Conservation (phyloP, 2,113 vertebrate genomes). For the Halcyon malimbica region DNA sequence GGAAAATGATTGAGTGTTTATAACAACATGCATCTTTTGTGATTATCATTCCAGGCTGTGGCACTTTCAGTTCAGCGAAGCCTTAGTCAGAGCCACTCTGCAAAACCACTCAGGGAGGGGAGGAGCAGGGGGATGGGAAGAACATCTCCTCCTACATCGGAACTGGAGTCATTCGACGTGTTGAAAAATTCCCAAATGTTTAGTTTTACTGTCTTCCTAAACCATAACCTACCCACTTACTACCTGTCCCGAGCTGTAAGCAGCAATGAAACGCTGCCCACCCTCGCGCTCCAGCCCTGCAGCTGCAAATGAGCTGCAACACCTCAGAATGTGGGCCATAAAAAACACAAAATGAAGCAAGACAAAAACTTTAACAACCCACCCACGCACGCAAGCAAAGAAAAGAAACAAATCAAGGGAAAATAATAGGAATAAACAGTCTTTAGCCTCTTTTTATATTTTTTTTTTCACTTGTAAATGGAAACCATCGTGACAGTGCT, state of each 20-base stretch:
- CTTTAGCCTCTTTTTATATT: background rate
- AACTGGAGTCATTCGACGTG: background rate
- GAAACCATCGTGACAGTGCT: conserved; percentile 12
- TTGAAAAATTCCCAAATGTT: background rate
- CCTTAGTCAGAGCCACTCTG: background rate
- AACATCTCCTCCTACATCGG: background rate
- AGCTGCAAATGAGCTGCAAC: background rate
- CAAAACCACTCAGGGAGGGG: background rate
- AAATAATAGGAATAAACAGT: conserved; percentile 30
- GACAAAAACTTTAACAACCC: background rate
- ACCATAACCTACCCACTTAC: background rate
- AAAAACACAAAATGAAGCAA: conserved; percentile 6
- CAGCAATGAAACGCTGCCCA: background rate
- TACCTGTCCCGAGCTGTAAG: background rate
- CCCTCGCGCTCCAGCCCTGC: rapidly evolving
- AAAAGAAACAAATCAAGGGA: background rate
- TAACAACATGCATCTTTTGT: conserved; percentile 42
- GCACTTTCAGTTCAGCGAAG: background rate
- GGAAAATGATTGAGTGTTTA: conserved; percentile 53
- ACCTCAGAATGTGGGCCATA: background rate
- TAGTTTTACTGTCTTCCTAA: background rate
- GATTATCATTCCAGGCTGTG: conserved; percentile 44
- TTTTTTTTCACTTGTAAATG: background rate
- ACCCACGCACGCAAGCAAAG: conserved; percentile 3
- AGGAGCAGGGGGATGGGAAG: background rate